Percentiles rank a stretch among this genome's conserved stretches.
These are phyloP conservation scores for Amblyraja radiata DNA, from an alignment of 2,797 vertebrate genomes.

Conservation along the genomic window DNA sequence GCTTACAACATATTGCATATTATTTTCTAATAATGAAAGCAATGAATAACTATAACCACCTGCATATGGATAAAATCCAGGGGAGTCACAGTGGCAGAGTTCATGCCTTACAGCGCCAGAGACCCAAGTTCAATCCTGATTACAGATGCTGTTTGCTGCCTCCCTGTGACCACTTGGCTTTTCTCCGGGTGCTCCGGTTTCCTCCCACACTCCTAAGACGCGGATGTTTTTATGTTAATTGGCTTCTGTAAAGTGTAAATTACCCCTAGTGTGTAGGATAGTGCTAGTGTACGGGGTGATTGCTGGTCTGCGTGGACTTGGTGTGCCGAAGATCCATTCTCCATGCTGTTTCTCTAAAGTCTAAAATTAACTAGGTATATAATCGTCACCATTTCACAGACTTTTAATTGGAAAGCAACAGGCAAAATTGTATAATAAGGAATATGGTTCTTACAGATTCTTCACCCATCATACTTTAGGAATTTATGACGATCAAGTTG, in stretches of 20 bases:
- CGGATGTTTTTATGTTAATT: too few relatives aligned
- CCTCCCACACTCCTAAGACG: too few relatives aligned
- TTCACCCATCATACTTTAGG: not conserved
- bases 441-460: not conserved
- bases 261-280: not conserved
- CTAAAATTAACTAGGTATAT: not conserved
- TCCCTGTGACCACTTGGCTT: too few relatives aligned
- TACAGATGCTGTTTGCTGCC: too few relatives aligned
- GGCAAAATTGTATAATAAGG: not conserved
- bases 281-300: too few relatives aligned
- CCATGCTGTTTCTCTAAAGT: too few relatives aligned
- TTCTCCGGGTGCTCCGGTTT: too few relatives aligned
- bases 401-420: not conserved
- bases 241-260: not conserved
- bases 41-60: not conserved
- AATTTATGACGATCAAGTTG: not conserved
- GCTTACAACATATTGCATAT: not conserved
- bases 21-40: not conserved
- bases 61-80: not conserved
- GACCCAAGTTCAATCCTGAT: too few relatives aligned
- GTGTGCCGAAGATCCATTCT: too few relatives aligned
- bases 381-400: not conserved
- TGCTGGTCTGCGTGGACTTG: too few relatives aligned
- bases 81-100: too few relatives aligned
- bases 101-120: too few relatives aligned